phyloP scores from a whole-genome alignment of 2,797 vertebrate species.

The Poecile montanus region DNA sequence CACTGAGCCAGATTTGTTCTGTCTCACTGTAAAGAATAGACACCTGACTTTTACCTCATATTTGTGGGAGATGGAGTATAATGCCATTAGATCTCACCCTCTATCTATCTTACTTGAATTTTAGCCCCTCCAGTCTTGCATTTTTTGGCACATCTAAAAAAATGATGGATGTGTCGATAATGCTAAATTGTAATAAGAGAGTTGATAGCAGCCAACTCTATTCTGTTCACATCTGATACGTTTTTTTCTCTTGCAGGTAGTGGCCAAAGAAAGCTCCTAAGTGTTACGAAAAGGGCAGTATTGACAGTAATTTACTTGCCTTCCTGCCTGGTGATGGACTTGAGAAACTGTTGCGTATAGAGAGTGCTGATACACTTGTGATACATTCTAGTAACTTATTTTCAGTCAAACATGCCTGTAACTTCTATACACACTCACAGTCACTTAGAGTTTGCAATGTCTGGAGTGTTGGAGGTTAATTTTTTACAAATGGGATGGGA shows the following conservation, averaged over 20 bases:
- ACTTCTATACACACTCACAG: not conserved
- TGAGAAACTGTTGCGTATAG: not conserved
- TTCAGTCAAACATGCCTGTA: not conserved
- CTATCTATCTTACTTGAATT: not conserved
- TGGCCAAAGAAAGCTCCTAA: not conserved
- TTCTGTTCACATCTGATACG: rapidly evolving
- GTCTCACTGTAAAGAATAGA: not conserved
- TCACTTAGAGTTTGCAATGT: not conserved
- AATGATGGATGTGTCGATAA: rapidly evolving
- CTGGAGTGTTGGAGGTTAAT: not conserved
- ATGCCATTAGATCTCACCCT: not conserved
- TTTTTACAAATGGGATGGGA: no score
- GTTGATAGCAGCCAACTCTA: not conserved
- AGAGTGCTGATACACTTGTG: not conserved
- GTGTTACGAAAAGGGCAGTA: not conserved
- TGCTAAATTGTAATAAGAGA: not conserved
- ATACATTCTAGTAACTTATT: rapidly evolving
- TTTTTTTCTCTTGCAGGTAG: not conserved
- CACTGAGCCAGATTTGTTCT: not conserved
- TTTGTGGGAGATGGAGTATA: not conserved
- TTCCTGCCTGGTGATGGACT: not conserved
- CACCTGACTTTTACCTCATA: not conserved
- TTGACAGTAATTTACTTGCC: not conserved
- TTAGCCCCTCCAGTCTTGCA: not conserved
- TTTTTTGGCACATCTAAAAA: not conserved